Base-by-base conservation (phyloP, 2,888 invertebrate species). In the Himalopsyche kuldschensis region DNA sequence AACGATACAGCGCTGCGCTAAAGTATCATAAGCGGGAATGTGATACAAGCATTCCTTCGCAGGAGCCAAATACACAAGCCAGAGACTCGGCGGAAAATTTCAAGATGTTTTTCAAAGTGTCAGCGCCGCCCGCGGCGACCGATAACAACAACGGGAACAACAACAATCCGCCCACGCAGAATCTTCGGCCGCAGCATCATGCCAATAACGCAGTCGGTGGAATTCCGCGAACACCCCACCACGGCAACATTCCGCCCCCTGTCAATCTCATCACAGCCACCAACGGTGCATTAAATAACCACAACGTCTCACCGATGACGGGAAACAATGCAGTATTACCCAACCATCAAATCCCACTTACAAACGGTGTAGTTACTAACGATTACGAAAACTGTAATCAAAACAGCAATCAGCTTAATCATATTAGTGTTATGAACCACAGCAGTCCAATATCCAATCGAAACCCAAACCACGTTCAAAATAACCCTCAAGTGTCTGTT, bases 71-170 rank as follows among this genome's bases (percentile, higher is more conserved):
- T 8, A 69, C 69, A 69, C 63, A 3, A 30, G 30, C 27, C 3
- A 30, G 30, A 27, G 27, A 27, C 27, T 30, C 11, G 69, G 27
- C 30, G 69, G 27, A 30, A 55, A 55, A 24, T 10, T 78, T 48
- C 76, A 81, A 24, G 32, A 85, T 85, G 85, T 85, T 83, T 32
- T 82, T 85, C 84, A 80, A 82, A 82, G 48, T 75, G 27, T 27
- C 84, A 32, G 47, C 79, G 41, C 31, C 79, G 15, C 75, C 47
- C 11, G n/a, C 78, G 3, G 31, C 75, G 10, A 77, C 69, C 11
- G 86, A 87, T 77, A 87, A 88, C 83, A 88, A 88, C 86, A 88
- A 88, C 82, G 87, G 87, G 79, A 88, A 87, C 35, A 88, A 87
- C 82, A 88, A 88, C 84, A 32, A 32, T 27, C 76, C 79, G 30